A percentile compares a stretch with the other conserved stretches of the same genome.
Conservation (phyloP, 2,888 invertebrate species). For the Omphaloscelis lunosa region DNA sequence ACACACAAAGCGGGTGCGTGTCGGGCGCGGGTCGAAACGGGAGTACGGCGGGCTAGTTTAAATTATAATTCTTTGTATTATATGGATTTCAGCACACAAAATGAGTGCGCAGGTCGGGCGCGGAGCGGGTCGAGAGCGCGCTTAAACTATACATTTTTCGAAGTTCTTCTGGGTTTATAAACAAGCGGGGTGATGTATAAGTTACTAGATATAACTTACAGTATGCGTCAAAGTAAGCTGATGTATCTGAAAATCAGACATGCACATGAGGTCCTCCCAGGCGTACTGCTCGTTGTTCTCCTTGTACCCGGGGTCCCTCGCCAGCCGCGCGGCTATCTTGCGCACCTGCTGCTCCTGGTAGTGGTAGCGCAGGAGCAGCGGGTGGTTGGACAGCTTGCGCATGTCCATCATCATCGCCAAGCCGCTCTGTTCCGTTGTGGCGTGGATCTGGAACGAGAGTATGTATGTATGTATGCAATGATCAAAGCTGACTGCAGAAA, state of each 20-base stretch:
- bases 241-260: constrained; percentile 98
- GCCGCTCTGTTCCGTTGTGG: constrained; percentile 91
- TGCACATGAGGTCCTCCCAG: constrained; percentile 95
- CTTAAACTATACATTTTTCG: too few species aligned
- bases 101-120: too few species aligned
- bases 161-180: too few species aligned
- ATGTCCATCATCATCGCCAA: constrained; percentile 97
- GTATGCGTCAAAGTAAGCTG: constrained; percentile 93
- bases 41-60: too few species aligned
- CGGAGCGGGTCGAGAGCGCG: too few species aligned
- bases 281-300: constrained; percentile 95
- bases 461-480: too few species aligned
- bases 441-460: constrained; percentile 82
- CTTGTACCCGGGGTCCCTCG: constrained; percentile 93
- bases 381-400: constrained; percentile 98
- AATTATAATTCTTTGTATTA: too few species aligned
- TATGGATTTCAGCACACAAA: too few species aligned
- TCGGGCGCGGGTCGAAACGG: too few species aligned
- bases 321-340: constrained; percentile 93
- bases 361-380: constrained; percentile 94
- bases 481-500: too few species aligned
- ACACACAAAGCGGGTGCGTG: too few species aligned
- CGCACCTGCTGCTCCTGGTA: constrained; percentile 92
- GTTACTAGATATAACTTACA: constrained; percentile 78
- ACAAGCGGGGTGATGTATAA: too few species aligned